Conservation (phyloP, 2,113 vertebrate genomes). For the Chlorodrepanis virens region DNA sequence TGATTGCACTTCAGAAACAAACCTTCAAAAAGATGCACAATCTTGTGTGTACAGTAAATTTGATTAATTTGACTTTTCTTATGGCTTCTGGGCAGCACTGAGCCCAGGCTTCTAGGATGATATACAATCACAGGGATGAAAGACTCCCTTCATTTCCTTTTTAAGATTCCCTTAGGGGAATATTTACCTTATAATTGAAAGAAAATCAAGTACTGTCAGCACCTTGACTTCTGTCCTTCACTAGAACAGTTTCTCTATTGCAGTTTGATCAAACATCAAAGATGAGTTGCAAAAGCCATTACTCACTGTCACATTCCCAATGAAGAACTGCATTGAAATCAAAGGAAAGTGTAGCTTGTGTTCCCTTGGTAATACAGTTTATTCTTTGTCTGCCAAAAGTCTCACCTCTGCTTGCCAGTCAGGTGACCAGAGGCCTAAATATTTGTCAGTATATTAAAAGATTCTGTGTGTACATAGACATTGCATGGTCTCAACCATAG, state of each 20-base stretch:
- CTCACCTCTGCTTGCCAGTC: background rate
- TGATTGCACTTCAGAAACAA: background rate
- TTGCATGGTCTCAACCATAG: background rate
- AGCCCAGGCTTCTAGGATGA: background rate
- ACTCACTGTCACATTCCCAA: background rate
- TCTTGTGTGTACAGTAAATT: background rate
- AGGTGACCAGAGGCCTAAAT: background rate
- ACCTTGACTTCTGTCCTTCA: background rate
- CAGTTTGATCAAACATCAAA: constrained; percentile 7
- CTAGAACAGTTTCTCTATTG: background rate
- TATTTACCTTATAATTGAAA: background rate
- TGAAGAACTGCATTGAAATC: background rate
- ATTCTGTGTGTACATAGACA: background rate
- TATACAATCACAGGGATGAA: background rate
- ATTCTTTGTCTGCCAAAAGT: background rate
- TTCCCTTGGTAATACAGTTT: background rate
- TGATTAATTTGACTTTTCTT: background rate
- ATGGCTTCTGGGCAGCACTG: background rate
- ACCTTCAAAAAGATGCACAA: background rate
- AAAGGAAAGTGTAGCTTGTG: background rate
- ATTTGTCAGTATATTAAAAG: background rate
- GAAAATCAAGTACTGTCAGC: background rate
- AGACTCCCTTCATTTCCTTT: constrained; percentile 6
- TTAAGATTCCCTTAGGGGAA: background rate
- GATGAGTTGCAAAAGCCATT: background rate